Percentiles rank a stretch among this genome's conserved stretches.
These are phyloP conservation scores for Heterocephalus glaber DNA, from an alignment of 2,113 vertebrate species.

Conservation along the genomic window DNA sequence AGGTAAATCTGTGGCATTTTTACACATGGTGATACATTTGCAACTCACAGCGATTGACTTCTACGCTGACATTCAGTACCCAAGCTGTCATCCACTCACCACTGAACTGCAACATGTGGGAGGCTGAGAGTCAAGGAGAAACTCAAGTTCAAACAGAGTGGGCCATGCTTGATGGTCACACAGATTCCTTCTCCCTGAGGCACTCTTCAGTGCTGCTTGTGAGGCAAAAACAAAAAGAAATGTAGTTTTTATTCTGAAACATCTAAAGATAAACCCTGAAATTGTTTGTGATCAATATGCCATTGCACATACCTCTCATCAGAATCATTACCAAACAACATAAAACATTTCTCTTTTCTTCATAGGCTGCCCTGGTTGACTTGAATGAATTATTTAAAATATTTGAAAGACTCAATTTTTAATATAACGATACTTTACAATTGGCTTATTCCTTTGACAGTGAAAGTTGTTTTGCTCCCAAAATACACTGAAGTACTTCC, in stretches of 20 bases:
- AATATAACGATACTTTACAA: conserved; percentile 42
- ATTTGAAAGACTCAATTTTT: conserved; percentile 44
- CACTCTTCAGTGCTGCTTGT: neutral
- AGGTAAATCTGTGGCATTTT: conserved; percentile 39
- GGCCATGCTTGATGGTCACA: neutral
- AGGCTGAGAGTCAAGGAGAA: neutral
- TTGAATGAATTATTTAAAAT: conserved; percentile 67
- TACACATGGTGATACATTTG: neutral
- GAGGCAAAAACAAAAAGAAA: neutral
- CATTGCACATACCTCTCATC: conserved; percentile 37
- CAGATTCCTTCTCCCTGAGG: neutral
- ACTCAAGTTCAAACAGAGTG: neutral
- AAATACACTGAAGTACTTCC: conserved; percentile 2
- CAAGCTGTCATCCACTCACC: neutral
- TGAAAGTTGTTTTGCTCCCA: conserved; percentile 8
- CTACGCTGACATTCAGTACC: neutral
- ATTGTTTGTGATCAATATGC: conserved; percentile 46
- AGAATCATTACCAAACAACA: conserved; percentile 37
- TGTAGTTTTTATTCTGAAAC: conserved; percentile 2
- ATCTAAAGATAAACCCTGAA: conserved; percentile 28
- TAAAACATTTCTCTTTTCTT: conserved; percentile 32
- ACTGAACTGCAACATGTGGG: conserved; percentile 19
- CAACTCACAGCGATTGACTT: neutral
- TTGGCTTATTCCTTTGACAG: neutral
- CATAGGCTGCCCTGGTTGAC: conserved; percentile 41